phyloP scores from a whole-genome alignment of 2,888 invertebrate genomes.

The Abscondita cerata region DNA sequence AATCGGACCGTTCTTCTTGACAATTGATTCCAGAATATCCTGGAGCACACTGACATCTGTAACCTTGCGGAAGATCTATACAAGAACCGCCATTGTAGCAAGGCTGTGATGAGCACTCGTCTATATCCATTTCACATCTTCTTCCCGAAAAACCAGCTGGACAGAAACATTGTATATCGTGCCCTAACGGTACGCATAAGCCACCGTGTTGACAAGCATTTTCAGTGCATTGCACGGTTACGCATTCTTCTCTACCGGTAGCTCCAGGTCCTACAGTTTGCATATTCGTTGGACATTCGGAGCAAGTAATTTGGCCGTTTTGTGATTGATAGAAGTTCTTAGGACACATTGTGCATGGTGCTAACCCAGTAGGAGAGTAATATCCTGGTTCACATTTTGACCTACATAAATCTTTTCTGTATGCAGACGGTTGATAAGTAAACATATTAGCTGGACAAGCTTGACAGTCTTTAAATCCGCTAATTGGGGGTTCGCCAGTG shows the following conservation, averaged over 20 bases:
- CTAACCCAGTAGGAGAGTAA: conserved; percentile 86
- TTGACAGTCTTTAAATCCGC: conserved; percentile 93
- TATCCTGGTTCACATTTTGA: conserved; percentile 89
- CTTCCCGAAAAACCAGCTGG: conserved; percentile 94
- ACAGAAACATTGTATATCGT: conserved; percentile 90
- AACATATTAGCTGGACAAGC: conserved; percentile 89
- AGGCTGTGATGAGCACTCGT: conserved; percentile 93
- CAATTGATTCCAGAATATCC: conserved; percentile 94
- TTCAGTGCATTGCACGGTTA: conserved; percentile 85
- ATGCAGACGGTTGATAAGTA: conserved; percentile 91
- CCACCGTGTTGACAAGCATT: conserved; percentile 92
- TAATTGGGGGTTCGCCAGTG: conserved; percentile 85
- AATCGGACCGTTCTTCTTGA: conserved; percentile 91
- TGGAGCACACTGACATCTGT: conserved; percentile 84
- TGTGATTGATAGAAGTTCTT: conserved; percentile 89
- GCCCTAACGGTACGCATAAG: conserved; percentile 85
- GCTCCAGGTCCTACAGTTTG: conserved; percentile 83
- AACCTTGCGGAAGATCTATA: conserved; percentile 90
- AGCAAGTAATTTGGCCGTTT: conserved; percentile 84
- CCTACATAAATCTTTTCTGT: conserved; percentile 81
- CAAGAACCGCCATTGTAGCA: conserved; percentile 94
- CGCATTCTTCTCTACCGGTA: conserved; percentile 84
- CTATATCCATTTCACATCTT: conserved; percentile 92
- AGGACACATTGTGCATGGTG: conserved; percentile 93
- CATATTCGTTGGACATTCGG: conserved; percentile 91